Evolutionary conservation across 2,113 vertebrate species (phyloP), one percentile per base, ranked within the genome.

Genomic region (Dromaius novaehollandiae): DNA sequence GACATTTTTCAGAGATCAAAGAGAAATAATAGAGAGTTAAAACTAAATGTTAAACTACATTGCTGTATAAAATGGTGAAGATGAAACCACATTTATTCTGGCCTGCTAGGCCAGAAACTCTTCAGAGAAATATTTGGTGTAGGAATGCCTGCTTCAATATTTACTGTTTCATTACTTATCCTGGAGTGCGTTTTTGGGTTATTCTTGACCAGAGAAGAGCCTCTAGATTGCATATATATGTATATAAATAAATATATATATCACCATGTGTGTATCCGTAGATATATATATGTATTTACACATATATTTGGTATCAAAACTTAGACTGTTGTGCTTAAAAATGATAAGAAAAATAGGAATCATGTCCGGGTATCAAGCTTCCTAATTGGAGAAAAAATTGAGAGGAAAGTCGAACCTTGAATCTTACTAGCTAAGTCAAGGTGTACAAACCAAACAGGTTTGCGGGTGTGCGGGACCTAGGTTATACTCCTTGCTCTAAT

Each of bases 51-150:
- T 76, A 51, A 91, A 79, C 2, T 34, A 24, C 21, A 48, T 2
- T 34, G 19, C 21, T 55, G 8, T 70, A 25, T 48, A 36, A 89
- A 65, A 46, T 25, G 1, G 28, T 63, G 13, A 50, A 63, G 34
- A 58, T 21, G 83, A 65, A 73, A 82, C 38, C 9, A 83, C 38
- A 44, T 38, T 38, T 68, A 19, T 58, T 89, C 86, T 79, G 2
- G 19, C 40, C 5, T 11, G 1, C 17, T 75, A 48, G 8, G 1
- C 3, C 11, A 36, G 36, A 36, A 56, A 48, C 8, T 0, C 0
- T 8, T 48, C 36, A 78, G 60, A 46, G 8, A 76, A 86, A n/a
- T 32, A 25, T 30, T 28, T 55, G 2, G 21, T 14, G 4, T 38
- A 21, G 9, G 17, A 86, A 86, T 24, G 7, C 3, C 13, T 34